A percentile compares a stretch with the other conserved stretches of the same genome.
Conservation (phyloP, 2,888 invertebrate genomes). For the Ganaspis brasiliensis region DNA sequence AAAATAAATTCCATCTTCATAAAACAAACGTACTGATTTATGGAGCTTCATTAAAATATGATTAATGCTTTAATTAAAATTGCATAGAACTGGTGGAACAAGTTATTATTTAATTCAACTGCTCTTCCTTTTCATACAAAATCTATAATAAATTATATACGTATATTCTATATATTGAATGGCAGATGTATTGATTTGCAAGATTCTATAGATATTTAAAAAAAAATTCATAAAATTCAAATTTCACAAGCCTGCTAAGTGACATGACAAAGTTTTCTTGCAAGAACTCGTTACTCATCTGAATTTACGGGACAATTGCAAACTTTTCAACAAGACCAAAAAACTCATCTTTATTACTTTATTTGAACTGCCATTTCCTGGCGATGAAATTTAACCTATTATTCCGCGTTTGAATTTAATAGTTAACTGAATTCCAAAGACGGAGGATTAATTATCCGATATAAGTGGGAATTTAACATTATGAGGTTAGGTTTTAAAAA, state of each 20-base stretch:
- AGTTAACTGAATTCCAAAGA: too few relatives aligned
- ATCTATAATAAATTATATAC: constrained; percentile 27
- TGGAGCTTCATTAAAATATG: not conserved
- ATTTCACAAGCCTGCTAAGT: constrained; percentile 30
- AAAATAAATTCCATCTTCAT: not conserved
- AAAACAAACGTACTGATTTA: not conserved
- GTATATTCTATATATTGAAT: not conserved
- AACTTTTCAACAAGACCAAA: constrained; percentile 16
- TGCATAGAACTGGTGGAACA: too few relatives aligned
- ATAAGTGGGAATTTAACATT: too few relatives aligned
- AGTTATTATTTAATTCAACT: not conserved
- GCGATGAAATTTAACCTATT: not conserved
- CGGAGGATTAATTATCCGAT: too few relatives aligned
- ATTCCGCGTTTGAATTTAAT: not conserved
- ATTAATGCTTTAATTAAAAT: not conserved
- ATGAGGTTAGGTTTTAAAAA: too few relatives aligned
- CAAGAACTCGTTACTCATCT: constrained; percentile 41
- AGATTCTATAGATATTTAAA: constrained; percentile 25
- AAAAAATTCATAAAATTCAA: constrained; percentile 11
- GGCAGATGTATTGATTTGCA: constrained; percentile 14
- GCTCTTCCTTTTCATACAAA: not conserved
- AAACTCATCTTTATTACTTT: constrained; percentile 9
- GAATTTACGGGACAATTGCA: constrained; percentile 12
- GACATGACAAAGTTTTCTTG: constrained; percentile 40
- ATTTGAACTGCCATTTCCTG: not conserved